A percentile compares a stretch with the other conserved stretches of the same genome.
Evolutionary conservation across 2,113 vertebrate genomes (phyloP).

Genomic region (Xenopus laevis): DNA sequence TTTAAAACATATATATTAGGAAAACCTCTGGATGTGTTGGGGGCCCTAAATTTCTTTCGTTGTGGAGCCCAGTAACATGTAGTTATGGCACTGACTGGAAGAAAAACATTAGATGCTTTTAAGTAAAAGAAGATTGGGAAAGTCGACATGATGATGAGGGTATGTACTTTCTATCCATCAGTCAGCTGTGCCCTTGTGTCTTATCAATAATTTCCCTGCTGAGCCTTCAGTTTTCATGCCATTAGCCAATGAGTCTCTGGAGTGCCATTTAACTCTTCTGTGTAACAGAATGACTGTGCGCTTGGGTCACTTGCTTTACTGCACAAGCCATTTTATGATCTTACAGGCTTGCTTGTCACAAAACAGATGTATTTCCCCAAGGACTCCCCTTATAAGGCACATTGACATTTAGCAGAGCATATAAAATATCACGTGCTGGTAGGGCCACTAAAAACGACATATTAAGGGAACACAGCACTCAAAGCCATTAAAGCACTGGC

Average conservation of each 20-base stretch:
- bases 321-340: slow-evolving; percentile 1
- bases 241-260: slow-evolving; percentile 1
- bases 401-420: slow-evolving; percentile 27
- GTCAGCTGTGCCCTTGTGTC: slow-evolving; percentile 4
- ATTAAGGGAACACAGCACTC: no score
- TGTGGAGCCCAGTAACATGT: no score
- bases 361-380: slow-evolving; percentile 33
- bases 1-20: no score
- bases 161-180: no score
- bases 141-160: no score
- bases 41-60: no score
- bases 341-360: slow-evolving; percentile 7
- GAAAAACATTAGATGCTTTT: no score
- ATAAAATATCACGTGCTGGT: slow-evolving; percentile 14
- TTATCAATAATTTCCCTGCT: neutral
- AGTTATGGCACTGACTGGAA: no score
- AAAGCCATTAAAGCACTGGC: no score
- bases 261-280: neutral
- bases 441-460: neutral
- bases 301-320: slow-evolving; percentile 19
- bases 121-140: no score
- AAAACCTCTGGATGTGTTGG: no score
- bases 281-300: slow-evolving; percentile 13
- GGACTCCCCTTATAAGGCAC: slow-evolving; percentile 18
- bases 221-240: slow-evolving; percentile 14